Evolutionary conservation across 2,113 vertebrate genomes (phyloP).

Genomic region (Lophotis ruficrista): DNA sequence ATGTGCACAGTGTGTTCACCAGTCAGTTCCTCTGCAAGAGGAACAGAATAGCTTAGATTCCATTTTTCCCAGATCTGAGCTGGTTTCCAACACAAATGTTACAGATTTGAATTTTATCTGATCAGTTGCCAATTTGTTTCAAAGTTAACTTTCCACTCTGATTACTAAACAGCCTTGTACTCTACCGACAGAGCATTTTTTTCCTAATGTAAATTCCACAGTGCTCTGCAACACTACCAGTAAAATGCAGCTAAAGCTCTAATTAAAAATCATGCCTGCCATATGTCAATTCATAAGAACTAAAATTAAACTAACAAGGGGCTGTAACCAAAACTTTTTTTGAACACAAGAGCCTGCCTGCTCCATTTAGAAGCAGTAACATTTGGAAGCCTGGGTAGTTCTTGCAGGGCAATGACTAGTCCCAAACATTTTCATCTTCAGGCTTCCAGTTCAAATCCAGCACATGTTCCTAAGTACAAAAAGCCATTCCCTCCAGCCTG

Average conservation of each 20-base stretch:
- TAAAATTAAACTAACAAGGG: constrained; percentile 67
- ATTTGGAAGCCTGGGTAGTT: neutral
- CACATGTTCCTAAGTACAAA: neutral
- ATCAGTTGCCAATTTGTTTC: constrained; percentile 71
- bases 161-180: constrained; percentile 69
- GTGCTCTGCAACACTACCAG: constrained; percentile 54
- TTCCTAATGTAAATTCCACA: constrained; percentile 64
- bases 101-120: constrained; percentile 72
- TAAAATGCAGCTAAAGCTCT: constrained; percentile 53
- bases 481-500: neutral
- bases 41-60: constrained; percentile 64
- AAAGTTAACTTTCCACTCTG: constrained; percentile 70
- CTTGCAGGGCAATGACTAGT: neutral
- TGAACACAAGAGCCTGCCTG: constrained; percentile 20
- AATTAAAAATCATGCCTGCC: constrained; percentile 69
- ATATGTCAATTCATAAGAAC: constrained; percentile 64
- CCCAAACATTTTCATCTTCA: neutral
- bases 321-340: constrained; percentile 54
- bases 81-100: constrained; percentile 73
- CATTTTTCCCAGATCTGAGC: constrained; percentile 63
- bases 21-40: constrained; percentile 43
- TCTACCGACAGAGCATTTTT: constrained; percentile 59
- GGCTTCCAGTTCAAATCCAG: neutral
- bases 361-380: constrained; percentile 4
- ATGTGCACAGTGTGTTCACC: neutral